Conservation (phyloP, 1,140 invertebrate species). For the Brachionus paranguensis region DNA sequence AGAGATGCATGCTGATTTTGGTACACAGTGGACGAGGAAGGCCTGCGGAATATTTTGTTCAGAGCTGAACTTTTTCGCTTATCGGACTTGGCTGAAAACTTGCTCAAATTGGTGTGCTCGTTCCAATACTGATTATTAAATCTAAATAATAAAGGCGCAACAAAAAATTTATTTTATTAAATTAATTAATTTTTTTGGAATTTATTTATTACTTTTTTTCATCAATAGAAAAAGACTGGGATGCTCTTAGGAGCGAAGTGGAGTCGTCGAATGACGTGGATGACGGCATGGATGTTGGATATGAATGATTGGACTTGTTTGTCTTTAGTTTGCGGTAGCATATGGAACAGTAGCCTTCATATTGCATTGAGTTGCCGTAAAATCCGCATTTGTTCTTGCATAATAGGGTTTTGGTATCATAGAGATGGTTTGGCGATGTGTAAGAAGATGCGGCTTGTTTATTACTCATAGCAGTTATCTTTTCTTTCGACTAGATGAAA, state of each 20-base stretch:
- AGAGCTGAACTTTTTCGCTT: background rate
- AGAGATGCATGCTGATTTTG: background rate
- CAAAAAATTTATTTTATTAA: no score
- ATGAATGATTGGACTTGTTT: background rate
- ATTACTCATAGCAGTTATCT: background rate
- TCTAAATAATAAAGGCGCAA: background rate
- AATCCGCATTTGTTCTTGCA: constrained; percentile 92
- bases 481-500: background rate
- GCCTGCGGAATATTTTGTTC: constrained; percentile 21
- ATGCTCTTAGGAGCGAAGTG: background rate
- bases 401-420: constrained; percentile 53
- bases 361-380: constrained; percentile 84
- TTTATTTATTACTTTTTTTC: background rate
- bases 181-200: no score
- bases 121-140: constrained; percentile 5
- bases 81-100: background rate
- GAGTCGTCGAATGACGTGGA: constrained; percentile 1
- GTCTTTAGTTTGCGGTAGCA: constrained; percentile 58
- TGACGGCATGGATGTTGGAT: background rate
- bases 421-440: background rate
- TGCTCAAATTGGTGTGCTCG: background rate
- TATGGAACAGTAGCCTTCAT: constrained; percentile 92
- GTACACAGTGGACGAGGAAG: background rate
- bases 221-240: background rate
- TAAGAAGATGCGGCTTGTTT: background rate